These are phyloP conservation scores for Ibycter americanus DNA, from an alignment of 2,797 vertebrate genomes.

Conservation along the genomic window DNA sequence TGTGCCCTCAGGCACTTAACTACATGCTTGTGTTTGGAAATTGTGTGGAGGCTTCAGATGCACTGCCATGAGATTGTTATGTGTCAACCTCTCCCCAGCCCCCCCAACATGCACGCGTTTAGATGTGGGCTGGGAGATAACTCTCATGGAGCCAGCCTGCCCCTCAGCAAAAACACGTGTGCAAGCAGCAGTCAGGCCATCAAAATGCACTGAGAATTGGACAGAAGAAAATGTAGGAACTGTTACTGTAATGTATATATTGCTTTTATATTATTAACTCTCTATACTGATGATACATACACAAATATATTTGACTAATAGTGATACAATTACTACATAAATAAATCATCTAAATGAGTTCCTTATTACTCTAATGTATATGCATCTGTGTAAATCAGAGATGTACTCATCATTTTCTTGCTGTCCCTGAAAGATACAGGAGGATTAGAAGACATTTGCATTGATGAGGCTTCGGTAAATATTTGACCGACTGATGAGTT, in stretches of 20 bases:
- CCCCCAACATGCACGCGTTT: accelerated
- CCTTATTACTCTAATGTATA: neutral
- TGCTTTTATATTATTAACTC: neutral
- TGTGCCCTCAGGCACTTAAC: neutral
- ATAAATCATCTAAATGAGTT: neutral
- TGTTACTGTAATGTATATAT: neutral
- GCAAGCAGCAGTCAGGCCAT: neutral
- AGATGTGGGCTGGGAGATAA: neutral
- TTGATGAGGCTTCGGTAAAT: conserved; percentile 49
- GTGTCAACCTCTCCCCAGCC: neutral
- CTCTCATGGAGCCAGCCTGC: neutral
- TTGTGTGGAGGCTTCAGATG: neutral
- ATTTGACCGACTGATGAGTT: conserved; percentile 16
- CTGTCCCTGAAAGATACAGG: neutral
- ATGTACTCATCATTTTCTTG: neutral
- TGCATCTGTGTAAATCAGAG: neutral
- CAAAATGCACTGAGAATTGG: neutral
- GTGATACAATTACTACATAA: neutral
- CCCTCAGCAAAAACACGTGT: neutral
- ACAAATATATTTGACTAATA: neutral
- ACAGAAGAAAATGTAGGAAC: neutral
- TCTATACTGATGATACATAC: neutral
- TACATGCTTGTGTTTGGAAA: neutral
- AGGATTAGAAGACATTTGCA: conserved; percentile 48
- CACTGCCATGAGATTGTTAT: neutral